Base-by-base conservation (phyloP, 2,113 vertebrate genomes). In the Eulacestoma nigropectus region DNA sequence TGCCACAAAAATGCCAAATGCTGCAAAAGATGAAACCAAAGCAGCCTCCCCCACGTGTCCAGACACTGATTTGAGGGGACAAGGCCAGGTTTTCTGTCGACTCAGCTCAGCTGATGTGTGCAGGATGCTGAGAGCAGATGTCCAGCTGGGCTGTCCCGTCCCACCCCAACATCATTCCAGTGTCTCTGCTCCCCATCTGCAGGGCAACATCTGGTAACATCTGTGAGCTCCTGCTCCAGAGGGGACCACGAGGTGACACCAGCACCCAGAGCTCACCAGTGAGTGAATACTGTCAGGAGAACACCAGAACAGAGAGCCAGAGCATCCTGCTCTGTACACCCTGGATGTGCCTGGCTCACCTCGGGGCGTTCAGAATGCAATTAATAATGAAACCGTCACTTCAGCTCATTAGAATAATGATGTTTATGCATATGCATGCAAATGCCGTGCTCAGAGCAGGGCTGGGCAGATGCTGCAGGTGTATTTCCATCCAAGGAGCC, bases 371-470 rank as follows among this genome's bases (percentile, higher is more conserved):
- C 82, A 22, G 35, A 59, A 35, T 7, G 30, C 87, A 85, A 78
- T 68, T 60, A 64, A 46, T 19, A 52, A 69, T 0, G 2, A 30
- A 63, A 33, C 1, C 0, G 5, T 62, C 20, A 9, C 56, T 81
- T 49, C 52, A 35, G 42, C 85, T 74, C 49, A n/a, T 63, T 57
- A 26, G 37, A 79, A 82, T 69, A 41, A 69, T 16, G 20, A 25
- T 3, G 13, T 41, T 65, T 23, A 19, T 69, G 80, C 68, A 49
- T 13, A 32, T 64, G 32, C 33, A 75, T 57, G 50, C 39, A 41
- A 42, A 46, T 13, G 35, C 4, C 16, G 8, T 19, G 39, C n/a
- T 74, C 67, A 30, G 46, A 62, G 83, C 74, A 27, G 64, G 42
- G 64, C 30, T 52, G 59, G 57, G 32, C 70, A 59, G 8, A 10